Evolutionary conservation across 2,888 invertebrate genomes (phyloP), one percentile per base, ranked within the genome.

Genomic region (Itoplectis maculator): DNA sequence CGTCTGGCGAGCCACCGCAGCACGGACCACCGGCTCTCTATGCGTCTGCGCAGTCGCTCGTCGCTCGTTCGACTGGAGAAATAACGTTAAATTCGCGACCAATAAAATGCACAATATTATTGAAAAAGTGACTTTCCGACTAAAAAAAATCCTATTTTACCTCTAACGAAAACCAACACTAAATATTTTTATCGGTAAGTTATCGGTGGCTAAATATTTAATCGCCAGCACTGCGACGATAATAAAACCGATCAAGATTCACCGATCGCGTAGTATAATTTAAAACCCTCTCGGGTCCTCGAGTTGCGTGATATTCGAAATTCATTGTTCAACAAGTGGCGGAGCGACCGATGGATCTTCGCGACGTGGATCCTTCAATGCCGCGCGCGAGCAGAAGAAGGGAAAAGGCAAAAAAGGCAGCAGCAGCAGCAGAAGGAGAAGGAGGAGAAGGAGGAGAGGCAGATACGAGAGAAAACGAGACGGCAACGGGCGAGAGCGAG

Each of bases 1-100:
- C 87, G 87, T 87, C 87, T 86, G 80, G n/a, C 81, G 80, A 85
- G 84, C 84, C 47, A 15, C n/a, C n/a, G n/a, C n/a, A n/a, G n/a
- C n/a, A 61, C 49, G 65, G 9, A 51, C 47, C 47, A 49, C 59
- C 29, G 51, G 2, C n/a, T 9, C 18, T 40, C 18, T 54, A 13
- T 54, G 54, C 20, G 23, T 13, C 0, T 23, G 20, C 20, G 54
- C 18, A n/a, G n/a, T n/a, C n/a, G n/a, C n/a, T n/a, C n/a, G n/a
- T n/a, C n/a, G n/a, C n/a, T n/a, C n/a, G n/a, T n/a, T n/a, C n/a
- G 29, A 29, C 29, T 29, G 5, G 29, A 29, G 29, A 29, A 29
- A 29, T 29, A 29, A 29, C 29, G 29, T 5, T 29, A 29, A 29
- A 29, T 5, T 29, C 29, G 29, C 29, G 29, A 29, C n/a, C n/a